Conservation (phyloP, 2,113 vertebrate species). For the Panthera tigris region DNA sequence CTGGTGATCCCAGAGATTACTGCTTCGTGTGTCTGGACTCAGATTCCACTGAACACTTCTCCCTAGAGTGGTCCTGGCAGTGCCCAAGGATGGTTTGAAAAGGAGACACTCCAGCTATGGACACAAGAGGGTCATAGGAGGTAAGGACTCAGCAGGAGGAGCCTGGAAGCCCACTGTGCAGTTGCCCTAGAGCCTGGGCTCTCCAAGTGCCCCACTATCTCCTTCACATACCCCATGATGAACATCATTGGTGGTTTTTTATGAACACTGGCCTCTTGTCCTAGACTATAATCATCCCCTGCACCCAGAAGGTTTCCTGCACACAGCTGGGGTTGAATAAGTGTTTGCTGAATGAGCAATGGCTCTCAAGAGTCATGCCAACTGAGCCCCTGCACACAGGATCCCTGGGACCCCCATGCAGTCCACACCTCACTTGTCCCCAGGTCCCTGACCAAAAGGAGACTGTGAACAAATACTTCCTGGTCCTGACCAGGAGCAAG, state of each 20-base stretch:
- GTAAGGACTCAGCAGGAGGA: neutral
- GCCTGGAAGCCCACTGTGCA: neutral
- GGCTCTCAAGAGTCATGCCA: neutral
- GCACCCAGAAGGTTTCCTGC: neutral
- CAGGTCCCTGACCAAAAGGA: neutral
- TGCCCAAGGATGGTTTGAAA: neutral
- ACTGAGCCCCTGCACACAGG: neutral
- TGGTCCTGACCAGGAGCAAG: neutral
- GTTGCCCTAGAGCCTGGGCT: neutral
- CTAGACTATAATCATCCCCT: neutral
- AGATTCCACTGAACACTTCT: neutral
- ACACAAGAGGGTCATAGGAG: neutral
- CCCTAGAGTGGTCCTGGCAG: neutral
- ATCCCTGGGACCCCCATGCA: rapidly evolving
- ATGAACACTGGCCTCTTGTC: neutral
- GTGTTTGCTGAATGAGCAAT: rapidly evolving
- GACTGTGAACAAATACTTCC: neutral
- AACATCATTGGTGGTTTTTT: rapidly evolving
- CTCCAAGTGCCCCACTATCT: too few species aligned
- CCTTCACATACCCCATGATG: rapidly evolving
- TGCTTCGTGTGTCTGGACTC: neutral
- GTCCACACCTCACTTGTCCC: neutral
- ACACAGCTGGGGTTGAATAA: neutral
- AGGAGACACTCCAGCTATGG: neutral
- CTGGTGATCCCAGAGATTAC: neutral